These are phyloP conservation scores for Callimorpha dominula DNA, from an alignment of 2,888 invertebrate genomes.

Conservation along the genomic window DNA sequence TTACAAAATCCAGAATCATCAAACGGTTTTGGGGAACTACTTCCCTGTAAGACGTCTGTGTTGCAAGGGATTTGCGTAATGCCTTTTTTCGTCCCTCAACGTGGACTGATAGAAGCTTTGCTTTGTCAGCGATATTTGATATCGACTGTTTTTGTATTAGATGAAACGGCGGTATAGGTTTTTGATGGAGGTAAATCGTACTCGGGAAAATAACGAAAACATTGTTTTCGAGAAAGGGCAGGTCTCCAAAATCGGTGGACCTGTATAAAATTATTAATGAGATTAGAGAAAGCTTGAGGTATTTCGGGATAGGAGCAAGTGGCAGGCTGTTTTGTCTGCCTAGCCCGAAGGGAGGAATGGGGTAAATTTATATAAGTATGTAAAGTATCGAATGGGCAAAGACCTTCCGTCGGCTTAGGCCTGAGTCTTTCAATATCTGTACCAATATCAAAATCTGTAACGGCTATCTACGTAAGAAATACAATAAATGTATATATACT, in stretches of 20 bases:
- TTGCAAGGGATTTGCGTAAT: constrained; percentile 36
- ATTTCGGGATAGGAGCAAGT: background rate
- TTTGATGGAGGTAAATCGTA: background rate
- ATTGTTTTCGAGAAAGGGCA: background rate
- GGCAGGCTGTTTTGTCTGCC: too few relatives aligned
- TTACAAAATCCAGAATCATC: background rate
- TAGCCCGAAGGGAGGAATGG: too few relatives aligned
- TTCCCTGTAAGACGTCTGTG: constrained; percentile 13
- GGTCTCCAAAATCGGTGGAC: background rate
- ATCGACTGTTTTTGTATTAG: constrained; percentile 3
- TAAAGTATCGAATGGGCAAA: too few relatives aligned
- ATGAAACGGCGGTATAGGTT: background rate
- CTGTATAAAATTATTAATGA: background rate
- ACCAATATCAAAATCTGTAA: background rate
- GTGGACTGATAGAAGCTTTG: constrained; percentile 15
- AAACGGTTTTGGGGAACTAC: constrained; percentile 14
- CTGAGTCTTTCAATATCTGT: background rate
- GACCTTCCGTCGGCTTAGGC: too few relatives aligned
- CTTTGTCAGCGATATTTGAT: constrained; percentile 43
- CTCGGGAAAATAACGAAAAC: background rate
- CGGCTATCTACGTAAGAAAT: too few relatives aligned
- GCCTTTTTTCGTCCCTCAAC: constrained; percentile 21
- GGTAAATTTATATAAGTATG: too few relatives aligned
- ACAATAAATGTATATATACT: too few relatives aligned
- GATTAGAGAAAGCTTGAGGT: background rate